Evolutionary conservation across 1,140 invertebrate genomes (phyloP).

Genomic region (Leptopilina clavipes): DNA sequence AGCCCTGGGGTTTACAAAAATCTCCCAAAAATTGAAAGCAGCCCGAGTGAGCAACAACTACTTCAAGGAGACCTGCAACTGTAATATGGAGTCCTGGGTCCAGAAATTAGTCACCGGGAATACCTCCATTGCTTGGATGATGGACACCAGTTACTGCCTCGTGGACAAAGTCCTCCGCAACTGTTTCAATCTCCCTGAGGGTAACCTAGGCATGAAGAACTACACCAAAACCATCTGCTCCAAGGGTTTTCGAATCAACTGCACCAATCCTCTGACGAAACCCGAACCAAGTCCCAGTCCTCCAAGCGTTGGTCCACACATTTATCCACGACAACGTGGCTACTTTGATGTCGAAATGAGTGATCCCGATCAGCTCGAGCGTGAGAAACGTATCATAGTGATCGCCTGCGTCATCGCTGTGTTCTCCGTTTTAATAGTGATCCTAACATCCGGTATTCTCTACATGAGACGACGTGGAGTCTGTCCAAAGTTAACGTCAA

Average conservation of each 20-base stretch:
- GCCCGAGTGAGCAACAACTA: constrained; percentile 78
- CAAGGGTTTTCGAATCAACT: constrained; percentile 63
- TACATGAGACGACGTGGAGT: constrained; percentile 77
- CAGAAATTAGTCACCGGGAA: constrained; percentile 71
- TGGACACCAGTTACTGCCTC: constrained; percentile 79
- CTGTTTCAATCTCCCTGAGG: constrained; percentile 80
- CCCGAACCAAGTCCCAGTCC: constrained; percentile 65
- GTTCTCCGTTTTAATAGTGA: constrained; percentile 72
- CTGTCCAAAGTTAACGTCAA: constrained; percentile 70
- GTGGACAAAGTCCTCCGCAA: constrained; percentile 76
- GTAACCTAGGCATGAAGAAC: constrained; percentile 78
- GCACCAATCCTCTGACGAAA: constrained; percentile 60
- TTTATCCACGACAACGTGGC: constrained; percentile 67
- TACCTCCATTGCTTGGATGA: constrained; percentile 65
- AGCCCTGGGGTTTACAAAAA: constrained; percentile 77
- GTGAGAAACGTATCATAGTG: constrained; percentile 72
- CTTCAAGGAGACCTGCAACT: constrained; percentile 79
- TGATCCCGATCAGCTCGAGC: constrained; percentile 67
- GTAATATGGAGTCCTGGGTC: constrained; percentile 78
- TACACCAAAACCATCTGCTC: constrained; percentile 79
- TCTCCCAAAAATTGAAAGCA: constrained; percentile 72
- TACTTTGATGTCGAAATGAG: constrained; percentile 72
- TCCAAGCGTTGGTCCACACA: constrained; percentile 69
- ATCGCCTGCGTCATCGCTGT: constrained; percentile 75
- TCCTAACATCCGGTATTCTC: constrained; percentile 73